A percentile compares a stretch with the other conserved stretches of the same genome.
phyloP scores from a whole-genome alignment of 2,888 invertebrate genomes.

The Bellardia pandia region DNA sequence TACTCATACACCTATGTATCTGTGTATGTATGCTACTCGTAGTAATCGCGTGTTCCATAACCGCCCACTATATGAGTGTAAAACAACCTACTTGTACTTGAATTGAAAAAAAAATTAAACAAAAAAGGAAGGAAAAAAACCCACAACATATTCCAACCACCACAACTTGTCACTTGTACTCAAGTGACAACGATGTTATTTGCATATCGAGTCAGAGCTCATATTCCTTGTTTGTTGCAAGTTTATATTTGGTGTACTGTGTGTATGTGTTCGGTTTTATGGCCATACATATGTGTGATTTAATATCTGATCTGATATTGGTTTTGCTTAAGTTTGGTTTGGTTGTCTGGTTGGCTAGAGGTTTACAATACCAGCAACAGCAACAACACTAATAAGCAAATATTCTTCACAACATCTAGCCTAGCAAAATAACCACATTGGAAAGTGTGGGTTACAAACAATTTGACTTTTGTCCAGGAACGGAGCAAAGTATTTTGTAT shows the following conservation, averaged over 20 bases:
- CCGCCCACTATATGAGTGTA: constrained; percentile 75
- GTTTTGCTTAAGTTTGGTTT: constrained; percentile 50
- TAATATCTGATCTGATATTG: constrained; percentile 74
- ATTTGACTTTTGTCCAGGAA: constrained; percentile 42
- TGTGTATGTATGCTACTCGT: constrained; percentile 30
- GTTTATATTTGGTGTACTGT: constrained; percentile 17
- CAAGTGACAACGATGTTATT: constrained; percentile 72
- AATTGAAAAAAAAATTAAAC: constrained; percentile 18
- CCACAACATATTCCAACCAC: constrained; percentile 66
- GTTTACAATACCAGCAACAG: constrained; percentile 52
- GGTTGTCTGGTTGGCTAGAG: constrained; percentile 57
- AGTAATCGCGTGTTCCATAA: constrained; percentile 74
- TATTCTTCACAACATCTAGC: constrained; percentile 37
- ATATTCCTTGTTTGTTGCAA: constrained; percentile 64
- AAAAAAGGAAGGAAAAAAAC: constrained; percentile 36
- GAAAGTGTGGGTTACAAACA: constrained; percentile 68
- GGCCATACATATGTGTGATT: constrained; percentile 60
- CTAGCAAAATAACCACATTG: constrained; percentile 44
- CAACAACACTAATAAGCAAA: constrained; percentile 17
- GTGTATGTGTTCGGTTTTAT: constrained; percentile 9
- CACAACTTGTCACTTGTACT: constrained; percentile 68
- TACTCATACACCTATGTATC: not conserved
- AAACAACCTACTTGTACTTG: constrained; percentile 63
- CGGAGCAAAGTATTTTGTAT: constrained; percentile 33
- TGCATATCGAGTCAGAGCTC: constrained; percentile 71